Evolutionary conservation across 92 coral and sea anemone species (phyloP), one percentile per base, ranked within the genome.

Genomic region (Isaurus tuberculatus): DNA sequence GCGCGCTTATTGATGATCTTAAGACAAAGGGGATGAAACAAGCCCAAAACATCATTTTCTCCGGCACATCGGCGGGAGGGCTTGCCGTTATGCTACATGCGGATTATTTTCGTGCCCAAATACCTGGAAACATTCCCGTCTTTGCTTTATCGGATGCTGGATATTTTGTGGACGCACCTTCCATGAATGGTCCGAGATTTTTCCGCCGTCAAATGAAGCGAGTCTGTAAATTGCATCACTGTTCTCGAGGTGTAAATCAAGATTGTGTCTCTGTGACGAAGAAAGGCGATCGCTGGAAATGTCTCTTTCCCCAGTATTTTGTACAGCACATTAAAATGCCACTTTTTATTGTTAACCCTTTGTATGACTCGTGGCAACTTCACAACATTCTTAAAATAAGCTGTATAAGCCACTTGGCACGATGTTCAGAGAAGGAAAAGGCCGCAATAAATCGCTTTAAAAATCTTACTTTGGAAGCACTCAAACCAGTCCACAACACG

Each of bases 31-130:
- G 88, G 19, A 40, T 97, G 51, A 73, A 78, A 29, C 16, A 83
- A 19, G 89, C 93, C 3, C 66, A 74, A 5, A 87, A 91, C 4
- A 92, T 97, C 53, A 84, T 97, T 48, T 91, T 97, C 79, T 70
- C 97, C 43, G 99, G 99, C 17, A 94, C 97, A 53, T 97, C 99
- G 19, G 99, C 99, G 14, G 99, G 99, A 8, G 95, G 98, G 13
- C 86, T 97, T 17, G 98, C 99, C 0, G 99, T 90, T 26, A 87
- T 97, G 87, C 71, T 97, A 10, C 91, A 97, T 72, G 94, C 97
- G 1, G 99, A 97, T 73, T 97, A 77, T 78, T 92, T 97, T 74
- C 90, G 89, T 46, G 69, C 87, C 5, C 89, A 84, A 71, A 77
- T 97, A 55, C 93, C 92, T 8, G 44, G 69, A 5, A 55, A 78